Evolutionary conservation across 1,140 invertebrate genomes (phyloP), one percentile per base, ranked within the genome.

Genomic region (Musca vetustissima): DNA sequence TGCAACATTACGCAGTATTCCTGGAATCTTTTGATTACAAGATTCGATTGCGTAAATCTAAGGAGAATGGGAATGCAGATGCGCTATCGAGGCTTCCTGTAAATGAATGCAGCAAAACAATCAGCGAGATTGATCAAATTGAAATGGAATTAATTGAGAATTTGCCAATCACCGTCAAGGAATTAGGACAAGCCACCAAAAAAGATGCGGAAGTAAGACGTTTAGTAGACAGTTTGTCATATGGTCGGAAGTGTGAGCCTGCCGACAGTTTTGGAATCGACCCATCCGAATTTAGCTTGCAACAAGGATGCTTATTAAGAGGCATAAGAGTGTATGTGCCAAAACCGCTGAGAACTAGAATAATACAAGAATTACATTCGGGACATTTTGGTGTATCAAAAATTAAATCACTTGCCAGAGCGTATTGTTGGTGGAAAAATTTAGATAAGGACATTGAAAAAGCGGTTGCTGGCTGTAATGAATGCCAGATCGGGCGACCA

Each of bases 401-500:
- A 49, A 65, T 65, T 43, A 87, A 86, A 72, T 64, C 72, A 2
- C 59, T 84, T 17, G 84, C 84, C 7, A 43, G 83, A 55, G 71
- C 57, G 47, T 78, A 83, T 70, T 71, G 82, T 28, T 85, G 77
- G 75, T 86, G 81, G 81, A 77, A 74, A 13, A 70, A 72, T 11
- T 76, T 86, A 2, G 81, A 86, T 70, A 61, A 66, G 15, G 76
- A 85, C 15, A 84, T 86, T 32, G 73, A 76, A 64, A 9, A 70
- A 48, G 52, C 73, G 32, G 66, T 69, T 8, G 66, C 67, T 14
- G 64, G 55, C 25, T 70, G 70, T 85, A 81, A 32, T 65, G 25
- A 43, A 66, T 73, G 28, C 65, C 71, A 66, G 25, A 43, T 17
- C 1, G 64, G 22, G 13, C 24, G 66, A 48, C 47, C 52, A 8